Evolutionary conservation across 2,888 invertebrate species (phyloP), one percentile per base, ranked within the genome.

Genomic region (Punctoribates punctum): DNA sequence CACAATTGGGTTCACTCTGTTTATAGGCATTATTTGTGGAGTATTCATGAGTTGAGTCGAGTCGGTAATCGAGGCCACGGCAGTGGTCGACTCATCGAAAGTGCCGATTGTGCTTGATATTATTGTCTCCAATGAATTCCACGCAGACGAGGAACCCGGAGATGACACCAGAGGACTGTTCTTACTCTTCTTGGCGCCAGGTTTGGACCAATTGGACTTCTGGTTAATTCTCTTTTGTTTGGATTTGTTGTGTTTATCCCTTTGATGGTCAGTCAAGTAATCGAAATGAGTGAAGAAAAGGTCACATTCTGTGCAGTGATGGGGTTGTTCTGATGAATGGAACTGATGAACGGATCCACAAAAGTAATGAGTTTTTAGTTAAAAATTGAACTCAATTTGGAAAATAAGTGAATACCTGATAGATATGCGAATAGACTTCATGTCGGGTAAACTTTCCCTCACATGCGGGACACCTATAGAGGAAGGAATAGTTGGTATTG

Each of bases 401-500:
- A n/a, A n/a, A n/a, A n/a, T n/a, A n/a, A n/a, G n/a, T n/a, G n/a
- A n/a, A n/a, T n/a, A n/a, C n/a, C n/a, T n/a, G n/a, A 38, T 75
- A 75, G 13, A 75, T 46, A 70, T 75, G 75, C 20, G 70, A 11
- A 29, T 75, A 75, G 38, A 75, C 70, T 27, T 75, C 75, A 29
- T 75, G 75, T n/a, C 48, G 42, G 13, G 46, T 42, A 9, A 17
- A 3, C 6, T 46, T n/a, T n/a, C 57, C 38, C 17, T 75, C 75
- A 75, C 75, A 75, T 23, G 46, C 6, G 3, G 42, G 46, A 38
- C 75, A 75, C 48, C 72, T 73, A 17, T 75, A 75, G 6, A 11
- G 46, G 51, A 75, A 75, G 9, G 23, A n/a, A 2, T 72, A 46
- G 15, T 67, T 70, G 8, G 25, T 38, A 15, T 75, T 70, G 11